These are phyloP conservation scores for Strigamia transsilvanica DNA, from an alignment of 2,888 invertebrate species.

Conservation along the genomic window DNA sequence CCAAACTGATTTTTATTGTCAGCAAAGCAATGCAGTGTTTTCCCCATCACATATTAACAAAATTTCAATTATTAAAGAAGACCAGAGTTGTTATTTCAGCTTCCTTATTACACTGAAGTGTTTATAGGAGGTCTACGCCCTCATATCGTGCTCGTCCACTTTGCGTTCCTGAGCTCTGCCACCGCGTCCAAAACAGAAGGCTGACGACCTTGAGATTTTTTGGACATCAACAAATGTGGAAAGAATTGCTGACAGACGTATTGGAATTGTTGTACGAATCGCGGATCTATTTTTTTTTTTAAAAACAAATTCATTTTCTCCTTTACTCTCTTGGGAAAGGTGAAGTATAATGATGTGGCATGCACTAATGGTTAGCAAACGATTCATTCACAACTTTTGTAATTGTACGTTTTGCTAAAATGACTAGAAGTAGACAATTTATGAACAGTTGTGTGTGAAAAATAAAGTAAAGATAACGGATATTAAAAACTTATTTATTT, in stretches of 20 bases:
- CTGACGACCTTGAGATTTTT: conserved; percentile 43
- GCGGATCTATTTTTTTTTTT: neutral
- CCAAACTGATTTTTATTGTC: neutral
- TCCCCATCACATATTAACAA: neutral
- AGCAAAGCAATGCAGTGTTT: neutral
- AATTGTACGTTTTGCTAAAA: conserved; percentile 1
- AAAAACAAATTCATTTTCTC: neutral
- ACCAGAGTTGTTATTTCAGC: conserved; percentile 6
- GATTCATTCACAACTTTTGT: conserved; percentile 39
- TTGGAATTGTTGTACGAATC: conserved; percentile 24
- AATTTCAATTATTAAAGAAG: conserved; percentile 37
- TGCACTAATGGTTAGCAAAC: conserved; percentile 45
- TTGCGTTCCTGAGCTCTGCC: conserved; percentile 31
- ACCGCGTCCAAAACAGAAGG: conserved; percentile 30
- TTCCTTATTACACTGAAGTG: conserved; percentile 33
- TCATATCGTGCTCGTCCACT: conserved; percentile 41
- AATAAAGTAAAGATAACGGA: neutral
- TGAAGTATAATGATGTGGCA: conserved; percentile 18
- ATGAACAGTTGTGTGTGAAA: neutral
- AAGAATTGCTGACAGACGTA: conserved; percentile 18
- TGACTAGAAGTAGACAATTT: neutral
- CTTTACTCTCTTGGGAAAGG: conserved; percentile 37
- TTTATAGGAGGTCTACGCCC: conserved; percentile 46
- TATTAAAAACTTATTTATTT: neutral
- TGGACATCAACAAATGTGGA: conserved; percentile 16